Evolutionary conservation across 2,797 vertebrate genomes (phyloP), one percentile per base, ranked within the genome.

Genomic region (Crenuchus spilurus): DNA sequence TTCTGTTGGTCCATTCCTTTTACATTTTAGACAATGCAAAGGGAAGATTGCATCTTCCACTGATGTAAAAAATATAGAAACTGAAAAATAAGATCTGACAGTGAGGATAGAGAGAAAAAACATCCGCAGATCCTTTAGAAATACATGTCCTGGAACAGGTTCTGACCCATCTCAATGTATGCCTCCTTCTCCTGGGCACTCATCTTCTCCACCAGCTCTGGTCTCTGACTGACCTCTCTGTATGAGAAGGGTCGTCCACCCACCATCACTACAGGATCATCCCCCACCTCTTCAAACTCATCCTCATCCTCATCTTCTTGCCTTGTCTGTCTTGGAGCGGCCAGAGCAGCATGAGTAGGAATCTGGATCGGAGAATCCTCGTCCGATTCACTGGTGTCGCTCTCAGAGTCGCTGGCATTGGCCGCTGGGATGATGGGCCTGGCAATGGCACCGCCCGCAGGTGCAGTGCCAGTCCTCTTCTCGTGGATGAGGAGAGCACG

Each of bases 341-440:
- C 72, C 0, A 70, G 0, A 0, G 77, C 72, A 3, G 20, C 14
- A 20, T 72, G 67, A 5, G 88, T 80, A 2, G 92, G 86, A 0
- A 79, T 87, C 0, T 86, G 83, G 0, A 90, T 87, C 1, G 94
- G 94, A 13, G 88, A 87, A 6, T 98, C 96, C 1, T 99, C 97
- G 0, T 98, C 98, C 0, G 97, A 99, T 80, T 99, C 98, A 0
- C 97, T 99, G 10, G 97, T 99, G 89, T 99, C 97, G 0, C 97
- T 99, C 69, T 99, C 98, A 0, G 97, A 99, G 92, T 99, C 97
- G 31, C 91, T 93, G 70, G 78, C 89, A 0, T 91, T 92, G 1
- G 64, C 77, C 52, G 2, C 62, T 11, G 64, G 83, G 30, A 64
- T 16, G 0, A 80, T 71, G n/a, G 75, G 79, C 0, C 90, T 83